phyloP scores from a whole-genome alignment of 2,888 invertebrate species.

The Drosophila conformis region DNA sequence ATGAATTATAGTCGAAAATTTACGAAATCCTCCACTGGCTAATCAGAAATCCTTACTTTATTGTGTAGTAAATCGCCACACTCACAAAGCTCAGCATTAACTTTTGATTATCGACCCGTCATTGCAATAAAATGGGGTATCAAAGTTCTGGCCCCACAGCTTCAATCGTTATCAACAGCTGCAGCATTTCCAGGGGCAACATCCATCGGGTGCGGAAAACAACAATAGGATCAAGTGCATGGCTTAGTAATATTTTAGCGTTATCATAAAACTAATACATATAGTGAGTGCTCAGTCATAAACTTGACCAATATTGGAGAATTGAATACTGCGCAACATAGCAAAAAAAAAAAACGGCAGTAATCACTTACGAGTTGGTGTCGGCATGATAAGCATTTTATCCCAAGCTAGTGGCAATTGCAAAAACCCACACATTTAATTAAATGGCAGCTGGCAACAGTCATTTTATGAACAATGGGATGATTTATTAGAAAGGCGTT shows the following conservation, averaged over 20 bases:
- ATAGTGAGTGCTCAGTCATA: slow-evolving; percentile 20
- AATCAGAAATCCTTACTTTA: neutral
- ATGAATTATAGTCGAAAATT: neutral
- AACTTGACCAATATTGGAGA: slow-evolving; percentile 70
- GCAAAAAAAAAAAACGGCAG: slow-evolving; percentile 1
- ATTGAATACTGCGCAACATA: slow-evolving; percentile 9
- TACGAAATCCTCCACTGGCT: neutral
- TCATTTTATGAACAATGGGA: slow-evolving; percentile 1
- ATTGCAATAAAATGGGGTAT: neutral
- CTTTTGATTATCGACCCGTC: neutral
- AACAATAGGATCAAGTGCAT: slow-evolving; percentile 37
- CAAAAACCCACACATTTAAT: slow-evolving; percentile 17
- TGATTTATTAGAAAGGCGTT: neutral
- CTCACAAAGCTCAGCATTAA: neutral
- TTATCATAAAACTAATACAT: slow-evolving; percentile 42
- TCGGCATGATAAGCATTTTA: slow-evolving; percentile 34
- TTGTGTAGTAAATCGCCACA: neutral
- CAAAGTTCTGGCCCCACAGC: neutral
- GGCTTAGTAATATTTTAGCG: slow-evolving; percentile 12
- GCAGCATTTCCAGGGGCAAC: slow-evolving; percentile 19
- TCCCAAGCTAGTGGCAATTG: slow-evolving; percentile 11
- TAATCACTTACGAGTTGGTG: slow-evolving; percentile 6
- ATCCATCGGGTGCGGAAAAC: slow-evolving; percentile 35
- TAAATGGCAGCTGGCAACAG: slow-evolving; percentile 13
- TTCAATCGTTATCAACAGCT: slow-evolving; percentile 8